Percentiles rank a stretch among this genome's conserved stretches.
Evolutionary conservation across 2,797 vertebrate species (phyloP).

Genomic region (Zalophus californianus): DNA sequence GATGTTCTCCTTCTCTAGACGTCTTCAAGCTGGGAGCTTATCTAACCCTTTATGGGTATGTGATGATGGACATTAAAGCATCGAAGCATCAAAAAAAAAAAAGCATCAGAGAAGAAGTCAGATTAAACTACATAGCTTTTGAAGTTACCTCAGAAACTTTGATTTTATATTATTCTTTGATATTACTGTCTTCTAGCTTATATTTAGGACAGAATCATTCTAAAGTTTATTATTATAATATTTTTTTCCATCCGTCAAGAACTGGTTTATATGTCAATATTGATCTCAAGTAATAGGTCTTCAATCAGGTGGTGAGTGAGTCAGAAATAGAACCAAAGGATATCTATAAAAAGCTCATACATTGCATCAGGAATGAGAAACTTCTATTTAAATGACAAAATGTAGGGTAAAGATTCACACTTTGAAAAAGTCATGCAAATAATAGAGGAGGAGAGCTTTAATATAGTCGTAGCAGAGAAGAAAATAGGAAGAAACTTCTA

Average conservation of each 20-base stretch:
- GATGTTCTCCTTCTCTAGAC: neutral
- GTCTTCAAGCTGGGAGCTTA: neutral
- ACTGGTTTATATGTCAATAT: neutral
- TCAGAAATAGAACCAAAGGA: neutral
- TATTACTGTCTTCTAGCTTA: neutral
- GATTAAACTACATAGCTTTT: neutral
- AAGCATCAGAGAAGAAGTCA: neutral
- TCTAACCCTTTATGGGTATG: neutral
- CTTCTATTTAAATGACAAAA: neutral
- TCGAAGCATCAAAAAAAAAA: neutral
- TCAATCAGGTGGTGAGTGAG: neutral
- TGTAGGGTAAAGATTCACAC: neutral
- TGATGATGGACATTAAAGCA: neutral
- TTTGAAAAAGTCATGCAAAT: neutral
- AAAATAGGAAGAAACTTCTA: neutral
- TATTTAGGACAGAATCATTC: neutral
- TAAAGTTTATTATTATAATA: neutral
- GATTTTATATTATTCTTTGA: neutral
- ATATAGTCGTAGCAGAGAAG: neutral
- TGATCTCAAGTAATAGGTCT: conserved; percentile 14
- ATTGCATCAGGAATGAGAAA: neutral
- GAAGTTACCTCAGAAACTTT: neutral
- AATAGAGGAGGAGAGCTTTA: neutral
- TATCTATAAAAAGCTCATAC: neutral
- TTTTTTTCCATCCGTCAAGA: neutral